Evolutionary conservation across 2,888 invertebrate genomes (phyloP).

Genomic region (Halictus ligatus): DNA sequence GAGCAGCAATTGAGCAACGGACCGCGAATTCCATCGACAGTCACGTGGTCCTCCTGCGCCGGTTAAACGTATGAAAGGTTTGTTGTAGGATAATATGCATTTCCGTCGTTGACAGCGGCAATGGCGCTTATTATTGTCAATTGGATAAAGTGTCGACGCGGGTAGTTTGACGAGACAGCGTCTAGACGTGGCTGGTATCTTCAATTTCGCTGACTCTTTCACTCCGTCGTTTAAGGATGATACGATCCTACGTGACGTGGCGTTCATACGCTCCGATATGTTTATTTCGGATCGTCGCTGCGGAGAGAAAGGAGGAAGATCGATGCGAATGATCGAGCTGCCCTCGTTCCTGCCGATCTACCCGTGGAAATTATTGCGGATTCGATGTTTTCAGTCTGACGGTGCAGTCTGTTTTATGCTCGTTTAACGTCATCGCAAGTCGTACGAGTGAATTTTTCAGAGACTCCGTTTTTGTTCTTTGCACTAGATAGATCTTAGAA

Average conservation of each 20-base stretch:
- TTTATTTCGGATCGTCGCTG: constrained; percentile 45
- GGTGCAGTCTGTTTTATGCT: background rate
- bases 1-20: background rate
- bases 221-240: constrained; percentile 57
- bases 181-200: constrained; percentile 80
- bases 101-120: constrained; percentile 76
- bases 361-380: constrained; percentile 7
- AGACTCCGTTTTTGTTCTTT: background rate
- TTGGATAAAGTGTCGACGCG: constrained; percentile 80
- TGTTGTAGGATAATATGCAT: constrained; percentile 77
- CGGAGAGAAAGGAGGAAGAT: constrained; percentile 26
- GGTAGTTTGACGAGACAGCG: constrained; percentile 80
- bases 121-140: constrained; percentile 78
- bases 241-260: constrained; percentile 58
- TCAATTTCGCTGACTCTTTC: constrained; percentile 70
- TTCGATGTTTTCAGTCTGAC: background rate
- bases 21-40: constrained; percentile 11
- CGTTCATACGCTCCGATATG: constrained; percentile 34
- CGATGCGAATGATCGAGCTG: constrained; percentile 32
- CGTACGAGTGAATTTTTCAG: background rate
- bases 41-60: constrained; percentile 14
- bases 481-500: background rate
- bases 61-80: constrained; percentile 56
- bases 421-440: background rate
- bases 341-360: constrained; percentile 42